A percentile compares a stretch with the other conserved stretches of the same genome.
phyloP scores from a whole-genome alignment of 2,113 vertebrate species.

The Pachyramphus minor region DNA sequence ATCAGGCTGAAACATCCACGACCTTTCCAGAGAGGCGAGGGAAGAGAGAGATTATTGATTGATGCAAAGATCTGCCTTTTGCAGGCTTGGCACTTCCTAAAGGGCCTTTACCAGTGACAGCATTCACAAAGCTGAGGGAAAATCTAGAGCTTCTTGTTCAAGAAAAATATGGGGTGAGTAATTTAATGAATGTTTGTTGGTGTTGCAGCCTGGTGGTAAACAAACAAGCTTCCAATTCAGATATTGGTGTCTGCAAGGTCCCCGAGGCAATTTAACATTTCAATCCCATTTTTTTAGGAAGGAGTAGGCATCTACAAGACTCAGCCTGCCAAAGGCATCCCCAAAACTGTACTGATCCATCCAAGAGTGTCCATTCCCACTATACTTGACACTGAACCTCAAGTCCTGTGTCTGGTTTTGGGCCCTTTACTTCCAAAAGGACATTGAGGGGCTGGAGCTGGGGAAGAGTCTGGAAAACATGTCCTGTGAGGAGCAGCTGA shows the following conservation, averaged over 20 bases:
- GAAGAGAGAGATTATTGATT: not conserved
- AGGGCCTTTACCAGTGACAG: not conserved
- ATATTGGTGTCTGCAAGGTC: accelerated
- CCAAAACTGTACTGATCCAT: accelerated
- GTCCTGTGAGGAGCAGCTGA: not conserved
- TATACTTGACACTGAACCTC: accelerated
- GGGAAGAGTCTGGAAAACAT: not conserved
- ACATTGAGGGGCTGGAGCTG: not conserved
- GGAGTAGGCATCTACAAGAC: accelerated
- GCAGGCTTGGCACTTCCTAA: not conserved
- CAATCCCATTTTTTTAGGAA: not conserved
- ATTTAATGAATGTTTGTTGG: not conserved
- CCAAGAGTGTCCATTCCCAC: accelerated
- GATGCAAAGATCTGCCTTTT: not conserved
- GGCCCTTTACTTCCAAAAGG: not conserved
- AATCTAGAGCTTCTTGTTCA: not conserved
- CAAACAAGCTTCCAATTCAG: not conserved
- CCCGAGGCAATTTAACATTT: not conserved
- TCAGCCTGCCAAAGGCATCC: not conserved
- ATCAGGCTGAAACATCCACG: not conserved
- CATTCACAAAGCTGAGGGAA: not conserved
- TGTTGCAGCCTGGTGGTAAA: accelerated
- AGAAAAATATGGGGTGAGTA: not conserved
- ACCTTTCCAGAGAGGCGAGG: not conserved
- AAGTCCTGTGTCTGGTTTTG: not conserved